These are phyloP conservation scores for Leucophenga maculata DNA, from an alignment of 2,888 invertebrate genomes.

Conservation along the genomic window DNA sequence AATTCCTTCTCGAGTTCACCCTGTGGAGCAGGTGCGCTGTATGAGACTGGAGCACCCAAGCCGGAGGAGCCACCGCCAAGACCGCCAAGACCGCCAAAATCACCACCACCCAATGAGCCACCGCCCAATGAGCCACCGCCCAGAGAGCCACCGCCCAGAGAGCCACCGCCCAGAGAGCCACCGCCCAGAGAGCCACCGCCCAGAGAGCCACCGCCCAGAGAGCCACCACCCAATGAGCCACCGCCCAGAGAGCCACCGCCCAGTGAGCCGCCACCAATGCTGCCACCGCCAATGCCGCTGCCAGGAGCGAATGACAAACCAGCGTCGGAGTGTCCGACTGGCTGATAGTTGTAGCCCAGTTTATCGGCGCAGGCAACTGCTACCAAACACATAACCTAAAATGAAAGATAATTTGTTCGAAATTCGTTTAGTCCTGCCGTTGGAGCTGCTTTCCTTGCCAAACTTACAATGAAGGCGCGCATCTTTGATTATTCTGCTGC, in stretches of 20 bases:
- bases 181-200: slow-evolving; percentile 29
- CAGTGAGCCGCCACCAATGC: slow-evolving; percentile 13
- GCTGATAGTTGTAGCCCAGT: slow-evolving; percentile 65
- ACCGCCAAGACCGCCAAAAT: slow-evolving; percentile 33
- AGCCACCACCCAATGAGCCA: slow-evolving; percentile 18
- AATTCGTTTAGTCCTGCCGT: slow-evolving; percentile 30
- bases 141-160: slow-evolving; percentile 18
- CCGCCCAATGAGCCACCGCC: slow-evolving; percentile 19
- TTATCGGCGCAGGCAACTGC: slow-evolving; percentile 62
- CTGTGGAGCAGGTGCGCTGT: slow-evolving; percentile 49
- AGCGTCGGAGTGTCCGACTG: slow-evolving; percentile 54
- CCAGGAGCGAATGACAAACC: slow-evolving; percentile 61
- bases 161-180: slow-evolving; percentile 14
- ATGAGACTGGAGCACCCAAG: slow-evolving; percentile 41
- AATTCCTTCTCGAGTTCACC: slow-evolving; percentile 61
- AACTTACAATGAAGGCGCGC: slow-evolving; percentile 59
- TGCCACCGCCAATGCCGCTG: slow-evolving; percentile 34
- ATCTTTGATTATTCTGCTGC: slow-evolving; percentile 47
- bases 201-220: slow-evolving; percentile 7
- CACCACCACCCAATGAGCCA: slow-evolving; percentile 26
- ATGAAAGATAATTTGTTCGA: slow-evolving; percentile 35
- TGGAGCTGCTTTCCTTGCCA: neutral
- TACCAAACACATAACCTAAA: slow-evolving; percentile 60
- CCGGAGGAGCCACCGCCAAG: slow-evolving; percentile 9
- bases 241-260: slow-evolving; percentile 18